Evolutionary conservation across 2,113 vertebrate genomes (phyloP).

Genomic region (Microtus richardsoni): DNA sequence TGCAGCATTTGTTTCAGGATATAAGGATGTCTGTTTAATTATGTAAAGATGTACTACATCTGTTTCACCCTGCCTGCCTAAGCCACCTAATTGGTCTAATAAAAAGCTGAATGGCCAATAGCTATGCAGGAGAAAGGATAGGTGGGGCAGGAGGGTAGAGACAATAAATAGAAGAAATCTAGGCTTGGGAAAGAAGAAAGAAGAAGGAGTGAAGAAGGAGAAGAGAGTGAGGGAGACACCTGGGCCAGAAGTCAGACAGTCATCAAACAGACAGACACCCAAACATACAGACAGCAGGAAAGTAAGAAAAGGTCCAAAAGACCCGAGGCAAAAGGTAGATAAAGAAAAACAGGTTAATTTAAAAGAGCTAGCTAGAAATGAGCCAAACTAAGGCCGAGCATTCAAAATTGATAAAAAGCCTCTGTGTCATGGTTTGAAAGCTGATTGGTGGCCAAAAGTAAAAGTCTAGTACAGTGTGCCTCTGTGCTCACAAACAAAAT

Average conservation of each 20-base stretch:
- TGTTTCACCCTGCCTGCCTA: background rate
- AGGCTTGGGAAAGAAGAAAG: background rate
- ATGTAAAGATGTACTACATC: background rate
- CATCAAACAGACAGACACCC: background rate
- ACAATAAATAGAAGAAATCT: background rate
- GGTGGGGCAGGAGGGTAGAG: too few relatives aligned
- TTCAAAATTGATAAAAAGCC: background rate
- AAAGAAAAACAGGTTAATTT: background rate
- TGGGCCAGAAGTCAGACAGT: background rate
- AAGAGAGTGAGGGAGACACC: background rate
- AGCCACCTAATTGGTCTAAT: background rate
- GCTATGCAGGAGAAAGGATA: background rate
- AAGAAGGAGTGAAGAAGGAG: background rate
- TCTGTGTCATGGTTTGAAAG: background rate
- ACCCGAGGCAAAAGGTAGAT: background rate
- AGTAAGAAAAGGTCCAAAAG: background rate
- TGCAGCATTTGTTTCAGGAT: too few relatives aligned
- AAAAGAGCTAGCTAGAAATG: background rate
- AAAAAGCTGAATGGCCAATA: background rate
- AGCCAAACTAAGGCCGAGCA: background rate
- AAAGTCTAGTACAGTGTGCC: background rate
- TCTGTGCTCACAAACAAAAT: background rate
- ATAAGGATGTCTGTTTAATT: too few relatives aligned
- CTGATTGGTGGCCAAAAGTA: background rate
- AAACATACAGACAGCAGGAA: background rate